Conservation (phyloP, 2,113 vertebrate genomes). For the Copsychus sechellarum region DNA sequence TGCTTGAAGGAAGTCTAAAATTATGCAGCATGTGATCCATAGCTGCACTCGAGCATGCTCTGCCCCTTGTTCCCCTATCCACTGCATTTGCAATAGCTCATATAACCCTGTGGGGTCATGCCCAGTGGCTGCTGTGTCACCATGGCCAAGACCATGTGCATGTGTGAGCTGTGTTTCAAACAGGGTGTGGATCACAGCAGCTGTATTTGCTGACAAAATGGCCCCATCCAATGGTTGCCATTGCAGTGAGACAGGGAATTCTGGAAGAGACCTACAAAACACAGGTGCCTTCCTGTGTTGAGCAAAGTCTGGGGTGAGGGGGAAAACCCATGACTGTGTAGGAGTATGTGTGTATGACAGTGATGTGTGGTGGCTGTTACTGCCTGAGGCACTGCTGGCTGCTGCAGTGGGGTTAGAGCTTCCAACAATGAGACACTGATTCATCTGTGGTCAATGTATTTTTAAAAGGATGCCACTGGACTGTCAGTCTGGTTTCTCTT, state of each 20-base stretch:
- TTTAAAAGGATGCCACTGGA: background rate
- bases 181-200: background rate
- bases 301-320: background rate
- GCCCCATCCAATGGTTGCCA: background rate
- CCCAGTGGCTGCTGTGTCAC: background rate
- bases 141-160: background rate
- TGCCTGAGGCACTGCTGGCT: background rate
- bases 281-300: background rate
- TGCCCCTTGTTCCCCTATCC: background rate
- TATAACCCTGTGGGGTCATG: accelerated
- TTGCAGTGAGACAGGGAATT: background rate
- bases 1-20: background rate
- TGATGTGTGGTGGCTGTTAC: background rate
- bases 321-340: background rate
- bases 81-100: background rate
- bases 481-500: background rate
- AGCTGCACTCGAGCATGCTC: background rate
- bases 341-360: background rate
- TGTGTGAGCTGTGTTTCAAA: background rate
- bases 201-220: background rate
- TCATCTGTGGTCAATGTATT: conserved; percentile 39
- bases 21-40: background rate
- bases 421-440: background rate
- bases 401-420: background rate
- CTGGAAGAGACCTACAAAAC: background rate